These are phyloP conservation scores for Rhincodon typus DNA, from an alignment of 2,797 vertebrate genomes.

Conservation along the genomic window DNA sequence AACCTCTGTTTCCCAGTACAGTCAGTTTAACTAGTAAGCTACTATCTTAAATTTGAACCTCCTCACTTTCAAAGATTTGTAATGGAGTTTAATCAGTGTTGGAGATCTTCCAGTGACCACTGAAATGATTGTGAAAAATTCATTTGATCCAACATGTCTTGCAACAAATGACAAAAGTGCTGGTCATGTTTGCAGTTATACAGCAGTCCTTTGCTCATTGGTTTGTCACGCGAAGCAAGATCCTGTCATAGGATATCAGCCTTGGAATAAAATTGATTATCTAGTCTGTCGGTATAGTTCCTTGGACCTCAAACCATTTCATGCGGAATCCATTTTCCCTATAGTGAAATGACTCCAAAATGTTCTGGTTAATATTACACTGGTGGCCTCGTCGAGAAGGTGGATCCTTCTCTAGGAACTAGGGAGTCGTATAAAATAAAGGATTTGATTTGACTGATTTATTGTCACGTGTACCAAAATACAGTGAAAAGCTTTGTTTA, in stretches of 20 bases:
- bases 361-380: neutral
- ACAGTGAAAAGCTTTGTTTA: too few relatives aligned
- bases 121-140: neutral
- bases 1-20: neutral
- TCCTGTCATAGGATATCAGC: neutral
- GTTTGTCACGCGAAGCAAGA: neutral
- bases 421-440: too few relatives aligned
- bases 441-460: too few relatives aligned
- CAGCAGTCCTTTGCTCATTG: neutral
- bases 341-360: neutral
- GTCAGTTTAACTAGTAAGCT: neutral
- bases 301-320: neutral
- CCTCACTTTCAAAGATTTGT: neutral
- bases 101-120: neutral
- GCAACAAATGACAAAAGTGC: neutral
- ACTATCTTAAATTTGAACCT: neutral
- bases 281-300: neutral
- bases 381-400: neutral
- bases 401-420: neutral
- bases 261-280: neutral
- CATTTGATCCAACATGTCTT: neutral
- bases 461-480: too few relatives aligned
- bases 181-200: neutral
- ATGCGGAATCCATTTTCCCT: neutral
- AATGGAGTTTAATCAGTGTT: neutral